Percentiles rank a stretch among this genome's conserved stretches.
Conservation (phyloP, 2,888 invertebrate genomes). For the Sphinx pinastri region DNA sequence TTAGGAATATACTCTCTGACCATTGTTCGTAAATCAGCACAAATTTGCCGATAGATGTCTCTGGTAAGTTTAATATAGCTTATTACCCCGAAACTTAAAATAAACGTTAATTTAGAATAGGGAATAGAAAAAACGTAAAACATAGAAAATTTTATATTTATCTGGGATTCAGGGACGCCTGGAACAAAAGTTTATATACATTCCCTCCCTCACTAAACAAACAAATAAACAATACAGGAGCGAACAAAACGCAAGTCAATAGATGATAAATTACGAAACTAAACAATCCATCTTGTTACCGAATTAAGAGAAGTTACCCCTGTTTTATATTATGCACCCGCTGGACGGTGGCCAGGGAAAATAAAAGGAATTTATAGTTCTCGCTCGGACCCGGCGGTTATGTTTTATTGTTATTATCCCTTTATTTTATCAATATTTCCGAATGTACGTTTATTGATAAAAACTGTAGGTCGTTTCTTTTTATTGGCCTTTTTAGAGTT, state of each 20-base stretch:
- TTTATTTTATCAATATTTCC: constrained; percentile 51
- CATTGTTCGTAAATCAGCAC: no score
- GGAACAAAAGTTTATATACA: no score
- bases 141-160: background rate
- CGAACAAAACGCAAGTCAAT: constrained; percentile 37
- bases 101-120: no score
- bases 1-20: no score
- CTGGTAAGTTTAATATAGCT: no score
- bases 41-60: no score
- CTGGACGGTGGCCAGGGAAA: constrained; percentile 44
- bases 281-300: constrained; percentile 49
- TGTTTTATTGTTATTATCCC: constrained; percentile 51
- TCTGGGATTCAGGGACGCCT: background rate
- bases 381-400: constrained; percentile 36
- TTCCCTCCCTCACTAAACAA: constrained; percentile 26
- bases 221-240: constrained; percentile 22
- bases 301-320: constrained; percentile 40
- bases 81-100: no score
- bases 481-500: constrained; percentile 62
- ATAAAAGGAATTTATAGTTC: constrained; percentile 47
- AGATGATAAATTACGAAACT: constrained; percentile 36
- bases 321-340: constrained; percentile 48
- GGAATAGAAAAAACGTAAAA: background rate
- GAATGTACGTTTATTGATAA: constrained; percentile 29
- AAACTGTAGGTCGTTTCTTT: constrained; percentile 33